These are phyloP conservation scores for Drosophila maculinotata DNA, from an alignment of 2,888 invertebrate genomes.

Conservation along the genomic window DNA sequence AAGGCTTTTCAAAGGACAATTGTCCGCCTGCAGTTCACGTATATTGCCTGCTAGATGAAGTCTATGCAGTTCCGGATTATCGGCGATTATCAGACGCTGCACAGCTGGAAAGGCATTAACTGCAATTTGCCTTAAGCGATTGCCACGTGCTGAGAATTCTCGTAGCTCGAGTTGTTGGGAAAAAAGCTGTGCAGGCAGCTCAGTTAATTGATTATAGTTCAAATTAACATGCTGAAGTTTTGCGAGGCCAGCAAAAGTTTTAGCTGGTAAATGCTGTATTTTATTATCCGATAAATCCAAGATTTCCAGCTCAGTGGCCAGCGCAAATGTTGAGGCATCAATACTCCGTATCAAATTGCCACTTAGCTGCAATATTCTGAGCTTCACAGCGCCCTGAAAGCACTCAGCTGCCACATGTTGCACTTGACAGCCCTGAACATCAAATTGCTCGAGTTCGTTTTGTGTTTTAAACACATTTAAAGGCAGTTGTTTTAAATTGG, in stretches of 20 bases:
- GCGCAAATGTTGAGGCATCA: conserved; percentile 47
- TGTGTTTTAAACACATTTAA: conserved; percentile 63
- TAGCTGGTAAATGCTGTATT: conserved; percentile 24
- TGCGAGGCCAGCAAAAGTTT: conserved; percentile 21
- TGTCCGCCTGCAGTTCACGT: conserved; percentile 41
- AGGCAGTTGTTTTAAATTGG: conserved; percentile 66
- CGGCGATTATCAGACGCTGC: conserved; percentile 38
- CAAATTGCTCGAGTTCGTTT: conserved; percentile 67
- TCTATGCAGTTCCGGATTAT: conserved; percentile 33
- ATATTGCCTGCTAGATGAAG: conserved; percentile 39
- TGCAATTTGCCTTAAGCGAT: conserved; percentile 39
- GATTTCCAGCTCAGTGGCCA: conserved; percentile 44
- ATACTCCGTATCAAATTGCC: conserved; percentile 63
- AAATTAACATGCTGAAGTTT: conserved; percentile 38
- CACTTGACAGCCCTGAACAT: conserved; percentile 44
- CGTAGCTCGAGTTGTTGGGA: conserved; percentile 28
- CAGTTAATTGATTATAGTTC: conserved; percentile 45
- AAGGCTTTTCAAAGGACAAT: conserved; percentile 41
- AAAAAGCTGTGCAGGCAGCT: conserved; percentile 42
- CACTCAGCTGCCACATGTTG: conserved; percentile 35
- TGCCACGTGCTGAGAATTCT: conserved; percentile 47
- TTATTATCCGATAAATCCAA: conserved; percentile 48
- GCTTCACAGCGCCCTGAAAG: conserved; percentile 37
- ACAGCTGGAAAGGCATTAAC: conserved; percentile 28
- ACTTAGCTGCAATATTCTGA: conserved; percentile 54